Conservation (phyloP, 2,113 vertebrate genomes). For the Alligator mississippiensis region DNA sequence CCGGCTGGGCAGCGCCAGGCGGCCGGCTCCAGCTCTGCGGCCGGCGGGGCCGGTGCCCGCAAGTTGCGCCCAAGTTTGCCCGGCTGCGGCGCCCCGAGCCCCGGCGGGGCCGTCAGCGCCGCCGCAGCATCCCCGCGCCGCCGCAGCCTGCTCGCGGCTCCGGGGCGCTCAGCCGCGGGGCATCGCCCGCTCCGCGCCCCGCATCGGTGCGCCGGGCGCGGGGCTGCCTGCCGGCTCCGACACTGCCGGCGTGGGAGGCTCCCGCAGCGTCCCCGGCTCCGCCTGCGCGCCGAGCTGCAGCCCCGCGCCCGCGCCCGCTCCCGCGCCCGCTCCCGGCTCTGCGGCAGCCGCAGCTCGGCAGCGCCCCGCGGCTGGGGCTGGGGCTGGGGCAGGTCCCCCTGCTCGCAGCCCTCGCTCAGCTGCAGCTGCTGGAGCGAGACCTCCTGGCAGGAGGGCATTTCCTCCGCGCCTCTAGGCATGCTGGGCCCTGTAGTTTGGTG, state of each 20-base stretch:
- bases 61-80: no score
- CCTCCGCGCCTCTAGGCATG: slow-evolving; percentile 74
- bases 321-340: background rate
- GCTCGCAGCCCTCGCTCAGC: slow-evolving; percentile 57
- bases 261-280: background rate
- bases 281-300: slow-evolving; percentile 6
- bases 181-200: background rate
- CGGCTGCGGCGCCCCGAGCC: slow-evolving; percentile 45
- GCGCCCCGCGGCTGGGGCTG: no score
- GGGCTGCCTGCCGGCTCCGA: no score
- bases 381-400: no score
- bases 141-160: slow-evolving; percentile 6
- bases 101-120: slow-evolving; percentile 28
- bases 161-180: slow-evolving; percentile 2
- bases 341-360: no score
- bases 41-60: no score
- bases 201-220: no score
- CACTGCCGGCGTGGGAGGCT: no score
- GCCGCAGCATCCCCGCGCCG: slow-evolving; percentile 40
- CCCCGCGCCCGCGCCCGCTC: background rate
- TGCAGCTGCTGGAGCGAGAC: slow-evolving; percentile 78
- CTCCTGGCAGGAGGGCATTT: slow-evolving; percentile 82
- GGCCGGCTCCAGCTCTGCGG: no score
- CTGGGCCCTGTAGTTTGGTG: slow-evolving; percentile 86
- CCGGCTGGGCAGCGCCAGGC: no score